Evolutionary conservation across 2,113 vertebrate genomes (phyloP).

Genomic region (Sprattus sprattus): DNA sequence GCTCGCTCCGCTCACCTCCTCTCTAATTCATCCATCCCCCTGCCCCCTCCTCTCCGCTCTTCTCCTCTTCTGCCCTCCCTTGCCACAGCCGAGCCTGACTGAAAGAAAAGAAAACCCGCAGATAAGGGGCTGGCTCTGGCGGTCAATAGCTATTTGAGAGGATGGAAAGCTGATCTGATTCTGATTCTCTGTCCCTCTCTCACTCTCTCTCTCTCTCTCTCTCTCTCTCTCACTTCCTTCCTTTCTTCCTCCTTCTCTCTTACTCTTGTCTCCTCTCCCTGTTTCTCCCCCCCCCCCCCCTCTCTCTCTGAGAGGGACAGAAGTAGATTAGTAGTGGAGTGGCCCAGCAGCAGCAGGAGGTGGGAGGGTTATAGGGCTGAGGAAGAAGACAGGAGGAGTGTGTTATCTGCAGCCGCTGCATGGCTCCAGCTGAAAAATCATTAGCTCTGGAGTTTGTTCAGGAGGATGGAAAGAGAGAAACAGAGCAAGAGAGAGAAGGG

Average conservation of each 20-base stretch:
- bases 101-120: conserved; percentile 4
- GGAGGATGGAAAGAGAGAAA: conserved; percentile 12
- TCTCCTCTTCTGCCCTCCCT: not conserved
- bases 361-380: not conserved
- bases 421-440: conserved; percentile 18
- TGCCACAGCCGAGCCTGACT: not conserved
- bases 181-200: not conserved
- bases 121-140: conserved; percentile 6
- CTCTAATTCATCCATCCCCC: not conserved
- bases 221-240: not conserved
- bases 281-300: not conserved
- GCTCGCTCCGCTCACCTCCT: not conserved
- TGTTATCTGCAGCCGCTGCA: not conserved
- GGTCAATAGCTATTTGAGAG: conserved; percentile 17
- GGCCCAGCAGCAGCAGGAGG: not conserved
- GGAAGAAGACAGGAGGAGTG: conserved; percentile 12
- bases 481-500: conserved; percentile 16
- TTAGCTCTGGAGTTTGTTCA: conserved; percentile 6
- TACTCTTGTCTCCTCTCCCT: not conserved
- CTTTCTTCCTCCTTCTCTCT: not conserved
- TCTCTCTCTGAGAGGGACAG: not conserved
- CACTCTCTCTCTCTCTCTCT: not conserved
- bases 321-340: not conserved
- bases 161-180: conserved; percentile 8
- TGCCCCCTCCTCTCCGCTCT: not conserved